A percentile compares a stretch with the other conserved stretches of the same genome.
Evolutionary conservation across 2,888 invertebrate genomes (phyloP).

Genomic region (Ommatoiulus sabulosus): DNA sequence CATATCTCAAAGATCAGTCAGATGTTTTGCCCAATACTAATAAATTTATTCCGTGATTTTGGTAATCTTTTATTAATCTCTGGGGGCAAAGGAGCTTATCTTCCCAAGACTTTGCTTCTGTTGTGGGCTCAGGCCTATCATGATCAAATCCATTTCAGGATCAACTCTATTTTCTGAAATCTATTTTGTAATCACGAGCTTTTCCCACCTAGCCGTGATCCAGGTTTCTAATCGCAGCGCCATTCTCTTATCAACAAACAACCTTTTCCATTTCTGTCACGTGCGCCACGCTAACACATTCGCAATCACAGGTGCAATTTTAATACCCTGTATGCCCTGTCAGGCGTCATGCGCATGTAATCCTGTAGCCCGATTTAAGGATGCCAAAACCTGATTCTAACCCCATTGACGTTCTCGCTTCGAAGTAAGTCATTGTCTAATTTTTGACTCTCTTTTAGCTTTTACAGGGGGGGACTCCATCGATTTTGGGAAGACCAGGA

Average conservation of each 20-base stretch:
- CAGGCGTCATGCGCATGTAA: not conserved
- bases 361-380: not conserved
- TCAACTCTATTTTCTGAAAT: not conserved
- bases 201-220: not conserved
- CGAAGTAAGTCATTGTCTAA: not conserved
- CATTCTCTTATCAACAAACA: not conserved
- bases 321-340: not conserved
- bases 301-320: not conserved
- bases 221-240: not conserved
- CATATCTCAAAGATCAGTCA: too few relatives aligned
- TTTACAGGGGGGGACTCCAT: slow-evolving; percentile 2
- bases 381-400: not conserved
- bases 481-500: not conserved
- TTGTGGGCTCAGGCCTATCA: not conserved
- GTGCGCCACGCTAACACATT: not conserved
- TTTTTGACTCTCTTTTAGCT: not conserved
- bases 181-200: not conserved
- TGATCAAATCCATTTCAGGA: not conserved
- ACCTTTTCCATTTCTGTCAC: not conserved
- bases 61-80: too few relatives aligned
- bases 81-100: too few relatives aligned
- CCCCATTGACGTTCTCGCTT: not conserved
- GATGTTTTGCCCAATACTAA: too few relatives aligned
- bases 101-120: not conserved
- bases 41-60: too few relatives aligned